These are phyloP conservation scores for Tragelaphus eurycerus DNA, from an alignment of 2,797 vertebrate genomes.

Conservation along the genomic window DNA sequence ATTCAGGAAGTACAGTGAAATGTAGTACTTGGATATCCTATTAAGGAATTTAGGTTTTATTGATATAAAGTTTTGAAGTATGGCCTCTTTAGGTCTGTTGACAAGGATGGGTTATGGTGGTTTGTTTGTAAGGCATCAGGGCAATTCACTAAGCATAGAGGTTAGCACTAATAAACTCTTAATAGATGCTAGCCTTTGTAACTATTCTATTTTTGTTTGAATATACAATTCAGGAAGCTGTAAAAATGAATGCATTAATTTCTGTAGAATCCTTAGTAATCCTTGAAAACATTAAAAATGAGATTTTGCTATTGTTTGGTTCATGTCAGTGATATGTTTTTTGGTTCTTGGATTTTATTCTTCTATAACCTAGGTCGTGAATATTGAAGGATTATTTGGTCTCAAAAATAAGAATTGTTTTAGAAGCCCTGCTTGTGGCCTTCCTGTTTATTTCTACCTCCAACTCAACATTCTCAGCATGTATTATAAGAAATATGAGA, in stretches of 20 bases:
- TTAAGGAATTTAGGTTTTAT: constrained; percentile 12
- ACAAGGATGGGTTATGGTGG: not conserved
- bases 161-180: not conserved
- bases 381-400: not conserved
- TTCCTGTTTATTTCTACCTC: not conserved
- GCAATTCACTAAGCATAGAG: not conserved
- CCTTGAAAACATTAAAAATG: not conserved
- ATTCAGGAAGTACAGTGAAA: not conserved
- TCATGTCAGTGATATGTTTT: not conserved
- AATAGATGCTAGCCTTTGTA: not conserved
- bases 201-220: not conserved
- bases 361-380: not conserved
- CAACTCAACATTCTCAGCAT: not conserved
- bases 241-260: not conserved
- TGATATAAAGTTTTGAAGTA: not conserved
- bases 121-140: not conserved
- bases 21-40: not conserved
- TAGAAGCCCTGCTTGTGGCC: not conserved
- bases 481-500: constrained; percentile 10
- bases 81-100: not conserved
- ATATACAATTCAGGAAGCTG: not conserved
- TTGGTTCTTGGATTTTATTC: not conserved
- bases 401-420: not conserved
- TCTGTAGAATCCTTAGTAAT: not conserved
- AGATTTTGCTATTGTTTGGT: not conserved